Base-by-base conservation (phyloP, 2,113 vertebrate species). In the Hymenochirus boettgeri region DNA sequence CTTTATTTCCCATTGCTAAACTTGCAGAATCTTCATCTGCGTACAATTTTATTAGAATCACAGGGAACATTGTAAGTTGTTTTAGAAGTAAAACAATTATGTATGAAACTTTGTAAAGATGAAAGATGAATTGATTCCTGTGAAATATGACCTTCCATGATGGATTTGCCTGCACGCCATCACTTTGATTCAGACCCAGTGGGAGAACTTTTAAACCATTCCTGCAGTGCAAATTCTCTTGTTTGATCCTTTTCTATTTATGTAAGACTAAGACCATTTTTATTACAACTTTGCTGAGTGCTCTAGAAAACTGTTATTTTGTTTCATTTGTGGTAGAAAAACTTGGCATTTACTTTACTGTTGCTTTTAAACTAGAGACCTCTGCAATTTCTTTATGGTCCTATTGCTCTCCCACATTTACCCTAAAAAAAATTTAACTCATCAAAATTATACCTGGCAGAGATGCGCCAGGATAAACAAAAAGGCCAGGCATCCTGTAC, bases 201-300 rank as follows among this genome's bases (percentile, higher is more conserved):
- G 4, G 10, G 62, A 18, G 4, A 57, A 1, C 4, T 0, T 12
- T 26, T 1, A 21, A 57, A 64, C 42, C 13, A 0, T 25, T 21
- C 62, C 50, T 13, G 37, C n/a, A 33, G 37, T 31, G 22, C 26
- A 45, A 57, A 29, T 27, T 39, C 39, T 17, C 26, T 18, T 22
- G 65, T 65, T 65, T 54, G 46, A 65, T 65, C 39, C 42, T 47
- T 60, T n/a, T 56, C 25, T 26, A 60, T 61, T 47, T 56, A 58
- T 47, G 25, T 58, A 59, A 42, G 27, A 47, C 13, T 42, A 47
- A 48, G 35, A 31, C 23, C 1, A 0, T 10, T 35, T 27, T 23
- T 57, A 57, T 45, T 3, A 13, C 33, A 57, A 7, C 1, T 13
- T 0, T 39, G 9, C 39, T 12, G 27, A 58, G 48, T 51, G 51